Evolutionary conservation across 2,888 invertebrate genomes (phyloP), one percentile per base, ranked within the genome.

Genomic region (Boloria euphrosyne): DNA sequence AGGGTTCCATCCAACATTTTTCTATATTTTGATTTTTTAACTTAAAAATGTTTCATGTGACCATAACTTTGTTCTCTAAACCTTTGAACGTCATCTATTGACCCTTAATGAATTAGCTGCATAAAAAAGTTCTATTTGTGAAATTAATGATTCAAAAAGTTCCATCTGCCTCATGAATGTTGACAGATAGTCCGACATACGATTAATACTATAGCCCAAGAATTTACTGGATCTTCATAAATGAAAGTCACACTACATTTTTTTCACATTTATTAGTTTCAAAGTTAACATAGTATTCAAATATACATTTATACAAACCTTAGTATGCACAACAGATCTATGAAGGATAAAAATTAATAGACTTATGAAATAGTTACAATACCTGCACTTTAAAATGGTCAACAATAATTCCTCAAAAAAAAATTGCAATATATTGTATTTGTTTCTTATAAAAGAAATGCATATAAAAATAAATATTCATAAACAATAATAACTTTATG

Each of bases 261-360:
- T 54, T 38, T 17, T 64, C 55, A 57, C 43, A 17, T 58, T 60
- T 66, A 66, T 66, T 66, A 61, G 22, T 55, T 54, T 54, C 50
- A 65, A 50, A 44, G 50, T 55, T 50, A 54, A 17, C 43, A 50
- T 44, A 65, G 60, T 50, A 61, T 66, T 57, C 57, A 57, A 55
- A 62, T 61, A 61, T 61, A 66, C 61, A 61, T 66, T 66, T 60
- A 50, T 66, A 61, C 61, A 66, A 65, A 59, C 49, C 31, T 62
- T 44, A 52, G 27, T 38, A 60, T 50, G 43, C 43, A 61, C 55
- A 57, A 57, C 63, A 66, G 65, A 65, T 66, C 50, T 61, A 50
- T 50, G 43, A 54, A 53, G 54, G 61, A 31, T 50, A 61, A 59
- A 60, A 65, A 44, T 43, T 44, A 62, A 47, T 17, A 43, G 50